phyloP scores from a whole-genome alignment of 2,113 vertebrate species.

The Mellivora capensis region DNA sequence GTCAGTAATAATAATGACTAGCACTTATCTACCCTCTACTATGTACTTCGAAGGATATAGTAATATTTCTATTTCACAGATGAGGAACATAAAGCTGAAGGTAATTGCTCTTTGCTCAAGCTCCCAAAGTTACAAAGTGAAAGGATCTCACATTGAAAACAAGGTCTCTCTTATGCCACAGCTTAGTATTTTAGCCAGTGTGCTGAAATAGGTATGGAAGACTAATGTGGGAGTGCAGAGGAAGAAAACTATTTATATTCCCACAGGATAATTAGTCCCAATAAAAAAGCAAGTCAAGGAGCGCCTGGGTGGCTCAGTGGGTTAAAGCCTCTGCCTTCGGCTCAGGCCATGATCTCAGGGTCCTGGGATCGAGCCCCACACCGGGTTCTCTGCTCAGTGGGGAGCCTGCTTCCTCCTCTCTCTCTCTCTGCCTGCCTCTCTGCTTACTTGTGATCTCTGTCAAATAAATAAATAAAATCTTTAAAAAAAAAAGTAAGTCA shows the following conservation, averaged over 20 bases:
- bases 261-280: background rate
- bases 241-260: background rate
- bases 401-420: too few relatives aligned
- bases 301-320: too few relatives aligned
- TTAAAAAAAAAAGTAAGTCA: background rate
- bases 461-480: too few relatives aligned
- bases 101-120: background rate
- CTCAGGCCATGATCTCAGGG: too few relatives aligned
- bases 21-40: background rate
- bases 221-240: background rate
- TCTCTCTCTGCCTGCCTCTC: too few relatives aligned
- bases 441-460: too few relatives aligned
- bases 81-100: background rate
- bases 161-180: background rate
- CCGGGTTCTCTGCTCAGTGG: too few relatives aligned
- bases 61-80: background rate
- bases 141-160: background rate
- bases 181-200: background rate
- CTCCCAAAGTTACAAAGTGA: background rate
- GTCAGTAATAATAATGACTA: background rate
- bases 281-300: background rate
- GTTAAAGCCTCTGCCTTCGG: too few relatives aligned
- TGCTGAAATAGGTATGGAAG: background rate
- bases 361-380: too few relatives aligned
- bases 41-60: background rate